Evolutionary conservation across 1,140 invertebrate species (phyloP), one percentile per base, ranked within the genome.

Genomic region (Muscidifurax raptorellus): DNA sequence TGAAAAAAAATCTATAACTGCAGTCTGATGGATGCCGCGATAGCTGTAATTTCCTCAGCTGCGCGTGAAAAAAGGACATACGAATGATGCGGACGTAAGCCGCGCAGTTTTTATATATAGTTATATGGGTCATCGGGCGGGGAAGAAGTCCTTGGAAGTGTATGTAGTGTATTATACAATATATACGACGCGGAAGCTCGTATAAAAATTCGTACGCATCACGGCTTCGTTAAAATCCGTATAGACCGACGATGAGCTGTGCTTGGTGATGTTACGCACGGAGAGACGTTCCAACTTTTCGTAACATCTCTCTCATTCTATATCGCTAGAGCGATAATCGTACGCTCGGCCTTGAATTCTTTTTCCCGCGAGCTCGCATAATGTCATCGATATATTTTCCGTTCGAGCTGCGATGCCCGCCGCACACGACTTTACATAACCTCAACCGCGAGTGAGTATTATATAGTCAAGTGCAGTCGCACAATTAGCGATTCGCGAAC

Each of bases 321-420:
- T 47, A 7, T 5, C 44, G 7, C 52, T 15, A 15, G 44, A 25
- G 36, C 1, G 32, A 83, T 77, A 83, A 77, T 83, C n/a, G n/a
- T 27, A 32, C 25, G n/a, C 72, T 67, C 36, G 59, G 76, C 81
- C 72, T 77, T 83, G 32, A 77, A n/a, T 28, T 81, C 59, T 83
- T 82, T 76, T 75, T 76, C 30, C 28, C 72, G 52, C 81, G 13
- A 47, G 72, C 36, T 40, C 36, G 64, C 9, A 66, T 72, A 82
- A 76, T 83, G 36, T 77, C 74, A 83, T 76, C 72, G 74, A 83
- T 83, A 83, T 83, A 75, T 77, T 83, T 83, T 83, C 32, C 47
- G 32, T 30, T 82, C 27, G 67, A 40, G 36, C 25, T 71, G 52
- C 79, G 27, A 22, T 40, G 36, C 36, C 36, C 36, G 36, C 32